Base-by-base conservation (phyloP, 1,140 invertebrate species). In the roundworm (Caenorhabditis elegans) region DNA sequence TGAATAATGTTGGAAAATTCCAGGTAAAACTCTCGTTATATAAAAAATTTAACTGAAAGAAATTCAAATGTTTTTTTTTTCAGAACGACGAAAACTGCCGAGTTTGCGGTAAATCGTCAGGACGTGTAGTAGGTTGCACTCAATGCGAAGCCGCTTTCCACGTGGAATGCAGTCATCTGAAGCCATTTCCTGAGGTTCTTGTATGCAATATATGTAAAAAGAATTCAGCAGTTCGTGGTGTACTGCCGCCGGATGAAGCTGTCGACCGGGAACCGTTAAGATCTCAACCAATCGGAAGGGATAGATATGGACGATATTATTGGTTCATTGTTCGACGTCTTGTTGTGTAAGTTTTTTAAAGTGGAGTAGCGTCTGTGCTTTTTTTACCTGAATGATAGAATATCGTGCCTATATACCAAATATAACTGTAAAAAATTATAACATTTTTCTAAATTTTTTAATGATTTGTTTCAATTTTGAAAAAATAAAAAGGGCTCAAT, bases 271-370 rank as follows among this genome's bases (percentile, higher is more conserved):
- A 83, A 31, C 76, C 82, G 28, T 46, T 83, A 28, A 46, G 82
- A 83, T 82, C 80, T 53, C 60, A 43, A 22, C 82, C 82, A n/a
- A 78, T 84, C 26, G 83, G 83, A 51, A 15, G 82, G n/a, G 83
- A 84, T 70, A 39, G 83, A 31, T 76, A 79, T 51, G 82, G 82
- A 43, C 36, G 83, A 39, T 65, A 78, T 17, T 84, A 84, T 46
- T 84, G 83, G 83, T 83, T 84, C 31, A 76, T 83, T 13, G 76
- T 19, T 15, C 49, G 83, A 22, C 48, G 83, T n/a, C 60, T 84
- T 13, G 22, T 84, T 22, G 43, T 84, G 83, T 84, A 22, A 46
- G 81, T 84, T 65, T 70, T 22, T 8, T 11, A 26, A 26, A n/a
- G 48, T 43, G 22, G n/a, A n/a, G 36, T 76, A 80, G 28, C 49